Percentiles rank a stretch among this genome's conserved stretches.
Evolutionary conservation across 2,888 invertebrate genomes (phyloP).

Genomic region (Aphidius colemani): DNA sequence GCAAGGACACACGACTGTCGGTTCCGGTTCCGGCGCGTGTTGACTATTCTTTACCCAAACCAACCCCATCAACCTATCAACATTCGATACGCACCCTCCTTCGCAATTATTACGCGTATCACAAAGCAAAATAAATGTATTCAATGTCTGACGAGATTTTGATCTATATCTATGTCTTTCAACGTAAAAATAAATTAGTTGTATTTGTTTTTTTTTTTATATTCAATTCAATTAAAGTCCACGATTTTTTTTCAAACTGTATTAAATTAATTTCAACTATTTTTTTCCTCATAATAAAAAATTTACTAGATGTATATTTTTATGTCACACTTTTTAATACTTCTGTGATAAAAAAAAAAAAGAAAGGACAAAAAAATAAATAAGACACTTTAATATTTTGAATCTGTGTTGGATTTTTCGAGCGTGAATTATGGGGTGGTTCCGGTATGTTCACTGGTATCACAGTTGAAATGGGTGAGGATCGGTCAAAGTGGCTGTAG

Average conservation of each 20-base stretch:
- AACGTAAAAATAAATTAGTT: too few relatives aligned
- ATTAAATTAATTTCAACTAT: too few relatives aligned
- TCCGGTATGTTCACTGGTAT: conserved; percentile 26
- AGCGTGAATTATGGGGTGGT: conserved; percentile 24
- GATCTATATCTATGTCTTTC: too few relatives aligned
- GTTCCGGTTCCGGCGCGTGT: conserved; percentile 60
- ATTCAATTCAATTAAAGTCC: too few relatives aligned
- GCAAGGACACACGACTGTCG: conserved; percentile 58
- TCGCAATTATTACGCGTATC: conserved; percentile 57
- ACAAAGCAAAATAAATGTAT: conserved; percentile 45
- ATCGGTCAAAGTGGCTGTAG: neutral
- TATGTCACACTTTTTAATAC: too few relatives aligned
- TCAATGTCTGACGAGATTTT: neutral
- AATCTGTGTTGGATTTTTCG: conserved; percentile 3
- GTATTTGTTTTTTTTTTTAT: too few relatives aligned
- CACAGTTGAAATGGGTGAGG: conserved; percentile 22
- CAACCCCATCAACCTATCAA: conserved; percentile 41
- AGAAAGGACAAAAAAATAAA: too few relatives aligned
- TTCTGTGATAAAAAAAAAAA: too few relatives aligned
- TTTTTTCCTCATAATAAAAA: too few relatives aligned
- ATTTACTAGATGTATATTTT: too few relatives aligned
- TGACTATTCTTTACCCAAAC: conserved; percentile 26
- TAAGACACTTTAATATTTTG: too few relatives aligned
- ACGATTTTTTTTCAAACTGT: too few relatives aligned
- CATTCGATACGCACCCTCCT: conserved; percentile 44